Evolutionary conservation across 2,888 invertebrate species (phyloP), one percentile per base, ranked within the genome.

Genomic region (Oxystoma pomonae): DNA sequence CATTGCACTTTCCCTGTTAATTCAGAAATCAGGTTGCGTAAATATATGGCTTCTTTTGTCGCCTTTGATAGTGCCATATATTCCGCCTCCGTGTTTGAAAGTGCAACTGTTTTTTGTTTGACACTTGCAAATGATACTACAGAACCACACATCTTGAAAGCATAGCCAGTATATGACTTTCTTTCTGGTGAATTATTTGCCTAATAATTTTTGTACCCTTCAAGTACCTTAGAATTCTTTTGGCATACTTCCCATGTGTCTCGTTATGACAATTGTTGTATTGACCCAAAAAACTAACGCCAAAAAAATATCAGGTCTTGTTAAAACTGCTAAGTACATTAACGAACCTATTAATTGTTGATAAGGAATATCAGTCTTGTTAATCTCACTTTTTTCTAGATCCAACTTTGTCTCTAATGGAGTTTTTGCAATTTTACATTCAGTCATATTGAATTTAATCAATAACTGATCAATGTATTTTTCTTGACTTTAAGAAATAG

Each of bases 211-310:
- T 60, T 55, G 61, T 68, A 17, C 62, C 61, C 55, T 68, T 64
- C 53, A 67, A 61, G 60, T 77, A 77, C n/a, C 72, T 65, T 1
- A 77, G 60, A 1, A 76, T 66, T 3, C 72, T 59, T 62, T 76
- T 75, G 0, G 72, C 73, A n/a, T 71, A 70, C 19, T 63, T 60
- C 72, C 75, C 75, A 56, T 66, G 68, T 56, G 22, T 16, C 20
- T 66, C 55, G 58, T 20, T 53, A 62, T 63, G 57, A 20, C 49
- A 49, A 18, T 56, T 61, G 59, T 63, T 67, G 61, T 59, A 67
- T 51, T 65, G 67, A 35, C 63, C 63, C 16, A 65, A 50, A 57
- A 59, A 65, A 35, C 61, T 63, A 2, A 67, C 61, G 49, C 57
- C 52, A 65, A 51, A 65, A 20, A 56, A 57, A 66, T 67, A 21